Base-by-base conservation (phyloP, 2,888 invertebrate species). In the Thelaira solivaga region DNA sequence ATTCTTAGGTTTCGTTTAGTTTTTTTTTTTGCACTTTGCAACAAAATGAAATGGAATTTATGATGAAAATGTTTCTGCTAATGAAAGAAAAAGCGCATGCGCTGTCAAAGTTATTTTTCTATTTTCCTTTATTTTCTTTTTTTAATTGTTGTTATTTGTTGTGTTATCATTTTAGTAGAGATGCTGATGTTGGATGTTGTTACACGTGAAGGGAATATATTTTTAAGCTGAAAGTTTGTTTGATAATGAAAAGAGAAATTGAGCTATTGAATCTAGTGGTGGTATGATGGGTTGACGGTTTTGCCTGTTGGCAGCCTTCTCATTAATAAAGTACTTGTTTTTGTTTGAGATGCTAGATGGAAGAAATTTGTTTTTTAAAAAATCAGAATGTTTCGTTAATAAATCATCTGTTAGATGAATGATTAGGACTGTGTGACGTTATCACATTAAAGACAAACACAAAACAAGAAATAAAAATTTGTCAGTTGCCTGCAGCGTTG, bases 301-400 rank as follows among this genome's bases (percentile, higher is more conserved):
- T n/a, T n/a, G 24, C 2, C 13, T 34, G 22, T 20, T 2, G 4
- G 13, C 18, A 29, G 18, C n/a, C 4, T 53, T 53, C 34, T 45
- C 13, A 29, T 29, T 26, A 36, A 29, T 64, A 29, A 13, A n/a
- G n/a, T 31, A 11, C 18, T 43, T 18, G n/a, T 43, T 8, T 47
- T 18, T 18, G 10, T 45, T 34, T 36, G 10, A 24, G 45, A 13
- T 29, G 47, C 68, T 20, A 47, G 64, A 24, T 5, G 20, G 57
- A 41, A 47, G 45, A 57, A 51, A 20, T 62, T 24, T 67, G 57
- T 53, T 65, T 65, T 41, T 55, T 57, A 61, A 69, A 65, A 49
- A 67, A 78, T 78, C 74, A 74, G 61, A 74, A 78, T 74, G 78
- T 74, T 78, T 71, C 65, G 74, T 74, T 71, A 78, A 78, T 78